Evolutionary conservation across 2,888 invertebrate genomes (phyloP).

Genomic region (Drosophila meridionalis): DNA sequence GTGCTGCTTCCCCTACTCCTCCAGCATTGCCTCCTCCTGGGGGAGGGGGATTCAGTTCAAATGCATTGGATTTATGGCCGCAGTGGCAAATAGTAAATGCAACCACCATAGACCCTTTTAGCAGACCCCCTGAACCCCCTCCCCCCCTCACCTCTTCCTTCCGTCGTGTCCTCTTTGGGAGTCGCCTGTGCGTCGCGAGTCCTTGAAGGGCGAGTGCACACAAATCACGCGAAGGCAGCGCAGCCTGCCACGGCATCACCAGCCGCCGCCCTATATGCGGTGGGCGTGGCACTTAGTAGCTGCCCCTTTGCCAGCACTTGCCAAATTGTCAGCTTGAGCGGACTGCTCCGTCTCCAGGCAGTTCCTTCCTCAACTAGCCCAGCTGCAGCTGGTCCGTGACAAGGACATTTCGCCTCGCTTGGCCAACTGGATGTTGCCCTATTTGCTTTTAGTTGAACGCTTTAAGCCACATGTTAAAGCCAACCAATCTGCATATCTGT

Average conservation of each 20-base stretch:
- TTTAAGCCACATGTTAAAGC: conserved; percentile 4
- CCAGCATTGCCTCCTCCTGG: background rate
- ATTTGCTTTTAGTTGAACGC: background rate
- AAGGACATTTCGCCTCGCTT: background rate
- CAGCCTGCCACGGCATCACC: conserved; percentile 3
- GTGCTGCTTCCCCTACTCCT: background rate
- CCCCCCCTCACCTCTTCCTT: background rate
- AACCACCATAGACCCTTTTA: conserved; percentile 1
- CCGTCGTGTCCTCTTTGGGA: background rate
- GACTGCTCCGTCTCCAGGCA: conserved; percentile 1
- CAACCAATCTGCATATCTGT: background rate
- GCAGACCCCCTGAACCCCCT: background rate
- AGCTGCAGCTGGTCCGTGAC: background rate
- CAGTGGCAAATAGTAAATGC: conserved; percentile 12
- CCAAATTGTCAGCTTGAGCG: conserved; percentile 9
- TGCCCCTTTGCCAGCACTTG: background rate
- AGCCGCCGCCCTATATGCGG: background rate
- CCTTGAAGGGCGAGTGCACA: conserved; percentile 30
- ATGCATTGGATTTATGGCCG: conserved; percentile 51
- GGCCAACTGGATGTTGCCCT: conserved; percentile 1
- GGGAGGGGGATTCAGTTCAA: conserved; percentile 37
- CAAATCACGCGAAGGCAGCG: conserved; percentile 35
- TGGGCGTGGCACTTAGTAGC: conserved; percentile 1
- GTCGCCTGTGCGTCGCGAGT: conserved; percentile 19
- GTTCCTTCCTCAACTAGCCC: background rate